Conservation (phyloP, 2,113 vertebrate genomes). For the Scytalopus superciliaris region DNA sequence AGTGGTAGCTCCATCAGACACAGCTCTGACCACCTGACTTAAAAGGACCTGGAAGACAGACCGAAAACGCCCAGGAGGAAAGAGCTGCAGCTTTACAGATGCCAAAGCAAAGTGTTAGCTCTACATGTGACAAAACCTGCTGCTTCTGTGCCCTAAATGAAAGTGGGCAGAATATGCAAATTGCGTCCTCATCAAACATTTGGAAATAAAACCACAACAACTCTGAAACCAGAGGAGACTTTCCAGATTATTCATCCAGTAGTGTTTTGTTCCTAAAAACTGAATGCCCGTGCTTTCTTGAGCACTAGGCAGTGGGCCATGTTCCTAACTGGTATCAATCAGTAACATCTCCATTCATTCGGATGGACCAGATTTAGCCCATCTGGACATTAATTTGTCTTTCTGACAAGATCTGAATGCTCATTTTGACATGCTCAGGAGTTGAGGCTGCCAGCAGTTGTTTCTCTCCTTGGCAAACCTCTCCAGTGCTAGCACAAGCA, state of each 20-base stretch:
- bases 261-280: not conserved
- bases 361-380: not conserved
- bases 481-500: not conserved
- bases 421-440: constrained; percentile 25
- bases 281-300: not conserved
- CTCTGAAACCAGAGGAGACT: not conserved
- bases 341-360: not conserved
- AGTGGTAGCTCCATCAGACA: not conserved
- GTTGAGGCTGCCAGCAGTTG: constrained; percentile 30
- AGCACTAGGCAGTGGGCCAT: not conserved
- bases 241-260: not conserved
- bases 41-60: not conserved
- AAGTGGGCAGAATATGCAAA: not conserved
- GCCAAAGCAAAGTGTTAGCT: not conserved
- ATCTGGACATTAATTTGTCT: constrained; percentile 41
- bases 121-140: not conserved
- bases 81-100: not conserved
- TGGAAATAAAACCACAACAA: not conserved
- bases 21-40: not conserved
- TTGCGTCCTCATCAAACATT: not conserved
- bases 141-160: not conserved
- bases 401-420: not conserved
- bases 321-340: not conserved
- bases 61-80: not conserved
- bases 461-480: constrained; percentile 47